Base-by-base conservation (phyloP, 2,888 invertebrate genomes). In the Dorcus hopei region DNA sequence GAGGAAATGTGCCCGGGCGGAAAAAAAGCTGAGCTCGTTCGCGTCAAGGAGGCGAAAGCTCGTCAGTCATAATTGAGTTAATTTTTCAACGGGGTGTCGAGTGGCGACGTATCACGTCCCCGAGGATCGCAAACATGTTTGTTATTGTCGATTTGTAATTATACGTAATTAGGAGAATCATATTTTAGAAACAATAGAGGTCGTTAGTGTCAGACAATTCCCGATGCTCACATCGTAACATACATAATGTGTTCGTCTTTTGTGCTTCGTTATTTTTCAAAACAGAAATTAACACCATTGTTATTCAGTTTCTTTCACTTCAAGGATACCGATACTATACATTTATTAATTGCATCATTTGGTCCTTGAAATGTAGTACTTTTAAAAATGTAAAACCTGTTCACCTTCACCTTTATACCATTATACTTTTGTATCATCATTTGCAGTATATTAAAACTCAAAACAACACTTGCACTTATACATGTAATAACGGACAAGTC, bases 161-260 rank as follows among this genome's bases (percentile, higher is more conserved):
- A 63, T 58, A 47, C 47, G 58, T 60, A 63, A 63, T 64, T 64
- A 64, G 53, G 61, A 49, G 59, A 64, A 64, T 64, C 58, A 64
- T 64, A 64, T 64, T 64, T 64, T 62, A 62, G 64, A 62, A 64
- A 64, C 62, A 62, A 62, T 64, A 62, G 52, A 61, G 59, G 61
- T 64, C 64, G 64, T 64, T 64, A 64, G 61, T 61, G 64, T 64
- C 64, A 58, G 52, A 49, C 23, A 38, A 59, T 42, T 59, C 59
- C 59, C 59, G 41, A 39, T 9, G 57, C 48, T n/a, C 49, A 11
- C 23, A 45, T 19, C 45, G 26, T 33, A 14, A 33, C 26, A 33
- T 6, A 4, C 26, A 42, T 16, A 42, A 42, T 42, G 1, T 11
- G 42, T 6, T 7, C 42, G 42, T 14, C 14, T 16, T 42, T 42